Conservation (phyloP, 2,113 vertebrate genomes). For the Neotoma lepida region DNA sequence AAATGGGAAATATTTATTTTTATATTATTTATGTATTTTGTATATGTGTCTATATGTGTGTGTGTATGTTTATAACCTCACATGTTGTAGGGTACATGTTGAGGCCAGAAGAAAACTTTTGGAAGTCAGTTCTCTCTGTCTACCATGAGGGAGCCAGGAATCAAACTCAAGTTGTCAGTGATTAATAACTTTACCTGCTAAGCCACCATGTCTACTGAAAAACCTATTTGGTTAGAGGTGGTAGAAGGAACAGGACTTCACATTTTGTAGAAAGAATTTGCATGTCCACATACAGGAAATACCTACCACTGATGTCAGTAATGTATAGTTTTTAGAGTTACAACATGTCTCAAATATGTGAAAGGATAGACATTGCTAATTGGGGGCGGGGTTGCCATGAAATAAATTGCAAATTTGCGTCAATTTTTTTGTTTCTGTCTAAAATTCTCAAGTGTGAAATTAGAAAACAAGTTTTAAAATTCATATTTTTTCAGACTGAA, state of each 20-base stretch:
- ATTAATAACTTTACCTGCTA: neutral
- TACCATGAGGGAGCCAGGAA: too few species aligned
- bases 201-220: too few species aligned
- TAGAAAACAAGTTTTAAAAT: neutral
- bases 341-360: neutral
- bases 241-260: neutral
- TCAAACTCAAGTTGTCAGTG: neutral
- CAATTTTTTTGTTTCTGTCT: neutral
- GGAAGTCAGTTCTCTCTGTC: neutral
- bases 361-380: neutral
- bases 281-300: neutral
- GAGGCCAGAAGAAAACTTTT: neutral
- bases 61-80: neutral
- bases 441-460: neutral
- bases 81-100: neutral
- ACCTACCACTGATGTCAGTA: neutral
- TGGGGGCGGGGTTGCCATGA: fast-evolving
- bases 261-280: neutral
- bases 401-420: neutral
- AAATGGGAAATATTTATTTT: neutral
- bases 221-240: neutral
- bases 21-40: neutral
- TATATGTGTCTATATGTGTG: too few species aligned
- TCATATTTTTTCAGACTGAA: neutral
- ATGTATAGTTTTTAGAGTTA: neutral